phyloP scores from a whole-genome alignment of 2,113 vertebrate genomes.

The Sphyrna mokarran region DNA sequence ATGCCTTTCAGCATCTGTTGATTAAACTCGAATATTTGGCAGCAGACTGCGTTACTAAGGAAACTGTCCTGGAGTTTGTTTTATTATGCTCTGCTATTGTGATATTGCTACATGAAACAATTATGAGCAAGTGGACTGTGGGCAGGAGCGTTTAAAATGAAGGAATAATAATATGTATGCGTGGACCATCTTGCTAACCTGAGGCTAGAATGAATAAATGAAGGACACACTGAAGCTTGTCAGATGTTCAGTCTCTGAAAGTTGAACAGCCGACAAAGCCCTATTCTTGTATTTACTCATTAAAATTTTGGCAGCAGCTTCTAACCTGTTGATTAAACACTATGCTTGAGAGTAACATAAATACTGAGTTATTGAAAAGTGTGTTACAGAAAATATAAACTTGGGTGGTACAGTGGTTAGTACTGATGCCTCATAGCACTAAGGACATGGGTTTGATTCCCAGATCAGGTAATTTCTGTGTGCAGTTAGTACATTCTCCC shows the following conservation, averaged over 20 bases:
- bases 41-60: not conserved
- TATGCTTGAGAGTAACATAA: not conserved
- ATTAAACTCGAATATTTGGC: constrained; percentile 23
- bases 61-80: constrained; percentile 30
- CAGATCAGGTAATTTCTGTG: no score
- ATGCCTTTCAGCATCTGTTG: constrained; percentile 27
- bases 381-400: not conserved
- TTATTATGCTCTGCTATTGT: not conserved
- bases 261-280: not conserved
- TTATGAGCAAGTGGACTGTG: not conserved
- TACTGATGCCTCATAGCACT: no score
- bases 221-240: not conserved
- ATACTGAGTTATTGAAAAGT: not conserved
- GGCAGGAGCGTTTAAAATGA: not conserved
- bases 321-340: not conserved
- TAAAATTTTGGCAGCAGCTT: not conserved
- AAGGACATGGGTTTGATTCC: no score
- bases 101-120: not conserved
- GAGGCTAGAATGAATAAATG: not conserved
- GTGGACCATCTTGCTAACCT: not conserved
- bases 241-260: not conserved
- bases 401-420: not conserved
- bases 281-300: not conserved
- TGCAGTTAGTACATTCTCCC: no score
- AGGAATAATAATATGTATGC: not conserved